Evolutionary conservation across 2,888 invertebrate species (phyloP), one percentile per base, ranked within the genome.

Genomic region (Eupithecia insigniata): DNA sequence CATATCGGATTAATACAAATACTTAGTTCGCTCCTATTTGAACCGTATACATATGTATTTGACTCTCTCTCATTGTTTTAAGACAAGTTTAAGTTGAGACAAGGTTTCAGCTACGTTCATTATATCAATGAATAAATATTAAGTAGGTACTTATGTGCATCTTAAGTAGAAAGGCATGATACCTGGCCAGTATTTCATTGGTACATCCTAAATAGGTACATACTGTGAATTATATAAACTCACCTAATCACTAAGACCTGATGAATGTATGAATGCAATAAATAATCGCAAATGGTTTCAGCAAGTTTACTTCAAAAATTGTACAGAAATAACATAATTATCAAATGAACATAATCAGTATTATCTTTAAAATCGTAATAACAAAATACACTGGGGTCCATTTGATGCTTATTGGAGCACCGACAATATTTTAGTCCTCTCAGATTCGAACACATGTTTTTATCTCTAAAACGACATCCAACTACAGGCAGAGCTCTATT

Each of bases 401-500:
- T 51, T 51, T 5, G 22, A 51, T 51, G 10, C n/a, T 22, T 51
- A 10, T 51, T 51, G 22, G 46, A 18, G 7, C 10, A 12, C 22
- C 1, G 5, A 51, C 22, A 22, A 22, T 51, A 8, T 7, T 46
- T 46, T 46, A 2, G 46, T 22, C 6, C 46, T 22, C 7, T 51
- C 10, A 22, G 16, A 46, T n/a, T 46, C 0, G 2, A 22, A 51
- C 10, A 22, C 8, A 28, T 18, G 16, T 10, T 18, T 30, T 16
- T 30, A 58, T 26, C 28, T 16, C 16, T 30, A 0, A 30, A 60
- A 6, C 60, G 30, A 60, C 60, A 30, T 30, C 30, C 30, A 22
- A 30, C 60, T 30, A 60, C 60, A 58, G 58, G 28, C 51, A 55
- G 55, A 55, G 60, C 30, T 60, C 18, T 60, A 60, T 30, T 60